Conservation (phyloP, 2,888 invertebrate genomes). For the Thalpophila matura region DNA sequence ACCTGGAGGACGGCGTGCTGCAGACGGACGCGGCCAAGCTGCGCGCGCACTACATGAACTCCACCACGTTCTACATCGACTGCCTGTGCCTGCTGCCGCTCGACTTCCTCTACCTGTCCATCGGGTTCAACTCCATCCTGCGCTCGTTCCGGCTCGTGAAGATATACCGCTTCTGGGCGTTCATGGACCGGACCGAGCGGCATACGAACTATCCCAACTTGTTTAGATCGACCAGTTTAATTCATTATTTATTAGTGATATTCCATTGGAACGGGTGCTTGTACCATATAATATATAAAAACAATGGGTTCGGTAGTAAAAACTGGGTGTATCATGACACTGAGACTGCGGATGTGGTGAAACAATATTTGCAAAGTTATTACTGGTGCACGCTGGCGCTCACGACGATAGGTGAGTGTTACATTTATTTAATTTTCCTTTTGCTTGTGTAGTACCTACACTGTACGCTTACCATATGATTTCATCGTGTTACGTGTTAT, state of each 20-base stretch:
- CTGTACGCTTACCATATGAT: conserved; percentile 2
- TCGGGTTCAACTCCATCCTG: conserved; percentile 98
- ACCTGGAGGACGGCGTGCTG: conserved; percentile 98
- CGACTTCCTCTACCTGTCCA: conserved; percentile 99
- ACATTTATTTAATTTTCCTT: conserved; percentile 28
- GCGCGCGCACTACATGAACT: conserved; percentile 99
- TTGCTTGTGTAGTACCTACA: conserved; percentile 17
- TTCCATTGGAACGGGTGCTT: conserved; percentile 99
- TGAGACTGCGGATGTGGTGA: conserved; percentile 96
- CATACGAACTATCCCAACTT: conserved; percentile 99
- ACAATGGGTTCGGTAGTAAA: conserved; percentile 98
- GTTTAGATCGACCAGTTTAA: conserved; percentile 97
- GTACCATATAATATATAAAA: conserved; percentile 99
- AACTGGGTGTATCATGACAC: conserved; percentile 97
- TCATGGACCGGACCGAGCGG: conserved; percentile 99
- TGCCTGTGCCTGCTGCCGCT: conserved; percentile 99
- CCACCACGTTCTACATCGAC: conserved; percentile 99
- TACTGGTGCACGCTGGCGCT: conserved; percentile 99
- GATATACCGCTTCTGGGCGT: conserved; percentile 99
- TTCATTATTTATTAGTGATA: conserved; percentile 99
- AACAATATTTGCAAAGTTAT: conserved; percentile 99
- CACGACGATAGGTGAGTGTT: conserved; percentile 96
- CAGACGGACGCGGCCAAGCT: conserved; percentile 98
- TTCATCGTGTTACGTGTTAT: neutral
- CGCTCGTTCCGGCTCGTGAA: conserved; percentile 99